Conservation (phyloP, 2,113 vertebrate genomes). For the Tupaia chinensis region DNA sequence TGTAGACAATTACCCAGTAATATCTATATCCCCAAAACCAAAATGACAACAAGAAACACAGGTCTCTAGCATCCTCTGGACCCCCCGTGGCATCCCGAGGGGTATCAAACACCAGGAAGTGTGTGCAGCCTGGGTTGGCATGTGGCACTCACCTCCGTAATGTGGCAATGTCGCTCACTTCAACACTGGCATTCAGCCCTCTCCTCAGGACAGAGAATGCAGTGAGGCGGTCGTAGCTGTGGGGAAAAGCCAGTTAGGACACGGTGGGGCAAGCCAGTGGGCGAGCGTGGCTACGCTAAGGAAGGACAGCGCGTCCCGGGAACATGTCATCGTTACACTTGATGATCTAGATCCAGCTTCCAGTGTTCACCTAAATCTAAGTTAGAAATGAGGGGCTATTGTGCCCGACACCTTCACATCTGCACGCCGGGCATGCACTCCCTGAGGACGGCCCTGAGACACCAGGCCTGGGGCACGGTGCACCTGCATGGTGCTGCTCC, state of each 20-base stretch:
- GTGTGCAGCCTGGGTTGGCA: background rate
- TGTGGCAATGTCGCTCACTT: conserved; percentile 75
- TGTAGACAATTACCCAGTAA: background rate
- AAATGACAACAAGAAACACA: fast-evolving
- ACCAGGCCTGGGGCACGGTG: background rate
- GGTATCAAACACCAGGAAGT: background rate
- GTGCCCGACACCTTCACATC: background rate
- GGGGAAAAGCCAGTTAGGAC: background rate
- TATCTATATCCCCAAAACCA: background rate
- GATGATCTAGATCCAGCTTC: fast-evolving
- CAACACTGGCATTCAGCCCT: conserved; percentile 77
- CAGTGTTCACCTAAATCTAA: background rate
- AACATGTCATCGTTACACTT: too few relatives aligned
- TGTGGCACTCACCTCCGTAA: conserved; percentile 81
- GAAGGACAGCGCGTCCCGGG: background rate
- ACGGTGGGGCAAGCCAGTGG: too few relatives aligned
- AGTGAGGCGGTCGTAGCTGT: conserved; percentile 87
- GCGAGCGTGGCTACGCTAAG: too few relatives aligned
- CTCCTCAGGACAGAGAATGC: conserved; percentile 83
- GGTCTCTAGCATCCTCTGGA: background rate
- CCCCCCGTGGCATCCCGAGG: fast-evolving
- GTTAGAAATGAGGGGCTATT: too few relatives aligned
- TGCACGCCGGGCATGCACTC: too few relatives aligned
- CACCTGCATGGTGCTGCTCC: background rate
- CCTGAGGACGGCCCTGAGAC: background rate